Evolutionary conservation across 2,113 vertebrate species (phyloP).

Genomic region (Oxygymnocypris stewartii): DNA sequence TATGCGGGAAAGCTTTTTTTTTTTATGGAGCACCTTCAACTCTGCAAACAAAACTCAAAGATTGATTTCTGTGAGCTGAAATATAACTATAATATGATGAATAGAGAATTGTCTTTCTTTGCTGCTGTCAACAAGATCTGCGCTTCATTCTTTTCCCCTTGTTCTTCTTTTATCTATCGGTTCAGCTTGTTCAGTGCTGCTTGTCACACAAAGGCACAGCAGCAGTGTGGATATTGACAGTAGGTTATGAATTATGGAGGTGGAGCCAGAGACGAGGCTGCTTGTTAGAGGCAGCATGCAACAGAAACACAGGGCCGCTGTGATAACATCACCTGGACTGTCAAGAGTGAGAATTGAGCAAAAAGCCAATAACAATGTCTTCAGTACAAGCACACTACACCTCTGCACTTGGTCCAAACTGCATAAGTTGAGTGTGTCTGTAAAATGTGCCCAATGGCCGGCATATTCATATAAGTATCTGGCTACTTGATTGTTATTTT

Average conservation of each 20-base stretch:
- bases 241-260: constrained; percentile 35
- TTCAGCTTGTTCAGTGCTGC: constrained; percentile 20
- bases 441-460: background rate
- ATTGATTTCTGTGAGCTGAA: background rate
- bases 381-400: background rate
- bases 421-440: background rate
- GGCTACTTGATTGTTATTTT: background rate
- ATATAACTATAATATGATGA: constrained; percentile 2
- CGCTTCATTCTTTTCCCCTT: background rate
- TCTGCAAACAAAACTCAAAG: background rate
- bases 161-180: background rate
- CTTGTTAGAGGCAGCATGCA: background rate
- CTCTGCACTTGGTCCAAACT: background rate
- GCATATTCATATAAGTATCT: background rate
- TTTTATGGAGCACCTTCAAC: background rate
- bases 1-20: background rate
- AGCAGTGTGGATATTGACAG: constrained; percentile 21
- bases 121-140: constrained; percentile 1
- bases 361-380: background rate
- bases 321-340: background rate
- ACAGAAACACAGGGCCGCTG: constrained; percentile 16
- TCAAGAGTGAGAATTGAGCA: background rate
- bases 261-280: constrained; percentile 30
- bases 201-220: background rate
- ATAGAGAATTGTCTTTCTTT: constrained; percentile 9